These are phyloP conservation scores for Andrena haemorrhoa DNA, from an alignment of 2,888 invertebrate species.

Conservation along the genomic window DNA sequence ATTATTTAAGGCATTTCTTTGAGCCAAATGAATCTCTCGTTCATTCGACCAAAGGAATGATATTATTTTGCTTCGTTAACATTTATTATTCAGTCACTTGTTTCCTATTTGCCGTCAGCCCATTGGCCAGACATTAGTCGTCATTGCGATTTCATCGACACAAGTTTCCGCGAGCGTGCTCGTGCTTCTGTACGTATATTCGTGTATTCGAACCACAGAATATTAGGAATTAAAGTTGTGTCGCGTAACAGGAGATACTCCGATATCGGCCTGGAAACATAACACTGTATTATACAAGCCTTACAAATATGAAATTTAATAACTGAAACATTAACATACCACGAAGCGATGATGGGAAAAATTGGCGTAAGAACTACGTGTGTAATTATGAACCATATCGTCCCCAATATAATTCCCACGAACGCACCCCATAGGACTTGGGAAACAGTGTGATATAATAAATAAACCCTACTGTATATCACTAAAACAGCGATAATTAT, in stretches of 20 bases:
- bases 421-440: slow-evolving; percentile 93
- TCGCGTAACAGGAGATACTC: slow-evolving; percentile 95
- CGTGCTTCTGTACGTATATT: slow-evolving; percentile 93
- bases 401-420: slow-evolving; percentile 91
- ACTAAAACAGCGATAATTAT: slow-evolving; percentile 87
- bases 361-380: slow-evolving; percentile 93
- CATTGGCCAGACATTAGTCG: slow-evolving; percentile 87
- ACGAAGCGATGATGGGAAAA: slow-evolving; percentile 93
- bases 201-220: slow-evolving; percentile 97
- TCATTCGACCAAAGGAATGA: slow-evolving; percentile 31
- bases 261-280: slow-evolving; percentile 89
- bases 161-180: slow-evolving; percentile 92
- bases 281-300: not conserved
- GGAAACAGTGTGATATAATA: slow-evolving; percentile 93
- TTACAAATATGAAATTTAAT: no score
- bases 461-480: slow-evolving; percentile 91
- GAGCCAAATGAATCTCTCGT: slow-evolving; percentile 21
- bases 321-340: slow-evolving; percentile 87
- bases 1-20: slow-evolving; percentile 28
- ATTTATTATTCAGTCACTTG: slow-evolving; percentile 47
- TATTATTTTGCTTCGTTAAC: slow-evolving; percentile 20
- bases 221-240: slow-evolving; percentile 95
- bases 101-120: slow-evolving; percentile 76
- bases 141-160: slow-evolving; percentile 94
- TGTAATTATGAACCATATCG: slow-evolving; percentile 93